Base-by-base conservation (phyloP, 2,797 vertebrate species). In the Halcyon chelicuti region DNA sequence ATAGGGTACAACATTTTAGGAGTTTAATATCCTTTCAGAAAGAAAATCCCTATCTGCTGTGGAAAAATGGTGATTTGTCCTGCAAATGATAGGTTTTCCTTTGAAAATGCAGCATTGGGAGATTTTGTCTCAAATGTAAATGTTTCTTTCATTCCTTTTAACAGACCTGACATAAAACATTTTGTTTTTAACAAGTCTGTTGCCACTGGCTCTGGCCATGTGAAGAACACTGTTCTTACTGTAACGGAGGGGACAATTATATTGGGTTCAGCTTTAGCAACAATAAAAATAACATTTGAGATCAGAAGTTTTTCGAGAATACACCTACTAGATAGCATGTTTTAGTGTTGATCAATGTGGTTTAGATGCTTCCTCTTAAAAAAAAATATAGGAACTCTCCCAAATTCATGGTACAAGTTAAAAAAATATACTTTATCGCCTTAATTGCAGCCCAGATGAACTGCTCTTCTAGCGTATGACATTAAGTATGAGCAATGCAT, bases 1-100 rank as follows among this genome's bases (percentile, higher is more conserved):
- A 76, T 15, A 80, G 39, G 63, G 47, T 33, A 57, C 72, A 93
- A 75, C 60, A 46, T 88, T 96, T 94, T 73, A 76, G 82, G 60
- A 82, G 31, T 90, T 95, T 77, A 93, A 88, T 86, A 88, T 83
- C 58, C 54, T 72, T 92, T 92, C 39, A 80, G 85, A 83, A 94
- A 93, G 72, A 86, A 78, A 88, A 93, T 89, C 55, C 63, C 17
- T 82, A 40, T 93, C 85, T 95, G 51, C 62, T 0, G 3, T 51
- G 79, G 68, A 66, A 82, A 93, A 95, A 82, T 63, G 33, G 51
- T 63, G 58, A 76, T 66, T 87, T 85, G 57, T 93, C 78, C 95
- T 92, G 71, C 67, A 90, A 78, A 58, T 81, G 35, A 78, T 88
- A 76, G 31, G 3, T 55, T 87, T 93, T 90, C 74, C 77, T 86